These are phyloP conservation scores for Agapornis roseicollis DNA, from an alignment of 2,113 vertebrate genomes.

Conservation along the genomic window DNA sequence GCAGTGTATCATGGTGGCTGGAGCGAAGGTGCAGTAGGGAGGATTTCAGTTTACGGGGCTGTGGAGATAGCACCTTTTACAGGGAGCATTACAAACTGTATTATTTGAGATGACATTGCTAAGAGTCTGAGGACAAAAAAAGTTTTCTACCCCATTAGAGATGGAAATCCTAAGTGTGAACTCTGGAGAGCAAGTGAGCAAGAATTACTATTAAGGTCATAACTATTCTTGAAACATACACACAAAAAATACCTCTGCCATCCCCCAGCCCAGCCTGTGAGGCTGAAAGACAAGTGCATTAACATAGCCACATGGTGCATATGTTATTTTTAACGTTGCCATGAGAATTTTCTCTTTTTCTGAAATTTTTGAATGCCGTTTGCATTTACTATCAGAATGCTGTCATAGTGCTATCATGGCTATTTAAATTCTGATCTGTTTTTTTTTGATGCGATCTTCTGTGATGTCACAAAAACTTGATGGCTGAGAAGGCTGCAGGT, in stretches of 20 bases:
- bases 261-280: neutral
- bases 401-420: neutral
- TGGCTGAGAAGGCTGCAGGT: neutral
- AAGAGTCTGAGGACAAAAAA: neutral
- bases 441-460: neutral
- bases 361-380: neutral
- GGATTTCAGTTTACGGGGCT: neutral
- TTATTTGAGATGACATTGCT: neutral
- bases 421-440: neutral
- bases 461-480: neutral
- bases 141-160: neutral
- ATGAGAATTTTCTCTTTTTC: neutral
- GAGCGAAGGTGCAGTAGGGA: neutral
- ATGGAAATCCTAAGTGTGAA: neutral
- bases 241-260: neutral
- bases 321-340: neutral
- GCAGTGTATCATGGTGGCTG: neutral
- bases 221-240: neutral
- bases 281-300: neutral
- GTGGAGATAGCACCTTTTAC: neutral
- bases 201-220: neutral
- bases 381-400: neutral
- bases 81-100: neutral
- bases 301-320: neutral
- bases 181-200: neutral